A percentile compares a stretch with the other conserved stretches of the same genome.
phyloP scores from a whole-genome alignment of 2,797 vertebrate species.

The Clarias fuscus region DNA sequence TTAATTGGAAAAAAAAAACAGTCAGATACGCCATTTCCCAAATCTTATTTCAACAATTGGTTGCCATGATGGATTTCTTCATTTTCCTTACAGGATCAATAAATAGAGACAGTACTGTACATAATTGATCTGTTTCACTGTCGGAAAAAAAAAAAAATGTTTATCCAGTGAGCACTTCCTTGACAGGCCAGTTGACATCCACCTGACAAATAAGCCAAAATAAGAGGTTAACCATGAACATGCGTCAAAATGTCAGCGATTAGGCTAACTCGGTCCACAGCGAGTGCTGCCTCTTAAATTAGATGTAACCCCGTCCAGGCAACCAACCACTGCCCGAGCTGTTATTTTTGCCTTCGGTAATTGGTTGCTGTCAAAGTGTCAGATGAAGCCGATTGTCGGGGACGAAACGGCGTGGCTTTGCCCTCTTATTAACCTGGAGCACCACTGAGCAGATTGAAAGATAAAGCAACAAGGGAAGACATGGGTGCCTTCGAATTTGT shows the following conservation, averaged over 20 bases:
- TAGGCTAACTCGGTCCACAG: slow-evolving; percentile 32
- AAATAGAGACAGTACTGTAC: not conserved
- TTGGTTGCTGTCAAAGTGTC: slow-evolving; percentile 80
- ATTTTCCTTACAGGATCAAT: not conserved
- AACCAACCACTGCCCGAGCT: slow-evolving; percentile 57
- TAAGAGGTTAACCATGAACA: slow-evolving; percentile 24
- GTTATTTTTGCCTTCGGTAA: slow-evolving; percentile 69
- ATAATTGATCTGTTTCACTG: not conserved
- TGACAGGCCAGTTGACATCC: not conserved
- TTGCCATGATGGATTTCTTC: not conserved
- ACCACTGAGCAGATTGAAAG: slow-evolving; percentile 72
- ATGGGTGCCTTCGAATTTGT: slow-evolving; percentile 45
- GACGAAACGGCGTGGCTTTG: slow-evolving; percentile 71
- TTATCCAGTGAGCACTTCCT: not conserved
- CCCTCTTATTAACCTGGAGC: slow-evolving; percentile 75
- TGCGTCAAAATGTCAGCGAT: slow-evolving; percentile 22
- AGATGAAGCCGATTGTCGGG: slow-evolving; percentile 75
- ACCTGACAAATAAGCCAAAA: slow-evolving; percentile 25
- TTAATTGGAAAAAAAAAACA: not conserved
- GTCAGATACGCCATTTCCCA: not conserved
- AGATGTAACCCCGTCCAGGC: slow-evolving; percentile 61
- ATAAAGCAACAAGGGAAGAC: slow-evolving; percentile 58
- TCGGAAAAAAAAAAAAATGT: too few relatives aligned
- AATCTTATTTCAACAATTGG: not conserved
- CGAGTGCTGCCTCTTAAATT: slow-evolving; percentile 60